Evolutionary conservation across 2,888 invertebrate genomes (phyloP).

Genomic region (Noctua janthina): DNA sequence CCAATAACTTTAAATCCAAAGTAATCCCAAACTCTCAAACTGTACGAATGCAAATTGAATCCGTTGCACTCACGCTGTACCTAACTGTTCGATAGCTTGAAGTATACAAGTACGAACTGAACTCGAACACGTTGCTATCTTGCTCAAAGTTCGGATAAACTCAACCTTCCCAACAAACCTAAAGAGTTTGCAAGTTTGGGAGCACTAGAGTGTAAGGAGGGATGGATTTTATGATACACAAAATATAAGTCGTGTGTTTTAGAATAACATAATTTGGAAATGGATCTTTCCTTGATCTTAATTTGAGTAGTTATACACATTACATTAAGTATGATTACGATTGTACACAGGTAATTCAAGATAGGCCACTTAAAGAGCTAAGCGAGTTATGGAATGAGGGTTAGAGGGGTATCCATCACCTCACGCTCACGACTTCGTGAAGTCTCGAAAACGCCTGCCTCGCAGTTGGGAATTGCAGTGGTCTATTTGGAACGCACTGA

Average conservation of each 20-base stretch:
- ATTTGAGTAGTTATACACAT: neutral
- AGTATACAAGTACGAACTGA: constrained; percentile 22
- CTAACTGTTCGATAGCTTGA: constrained; percentile 17
- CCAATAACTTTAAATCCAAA: constrained; percentile 22
- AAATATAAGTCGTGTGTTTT: neutral
- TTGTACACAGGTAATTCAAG: neutral
- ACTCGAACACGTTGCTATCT: constrained; percentile 29
- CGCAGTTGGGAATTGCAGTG: neutral
- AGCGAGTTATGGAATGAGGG: neutral
- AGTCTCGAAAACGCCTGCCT: neutral
- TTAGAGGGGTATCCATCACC: neutral
- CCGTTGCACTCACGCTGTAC: constrained; percentile 15
- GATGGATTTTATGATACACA: constrained; percentile 36
- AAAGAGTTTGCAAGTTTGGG: constrained; percentile 30
- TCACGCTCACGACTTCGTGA: neutral
- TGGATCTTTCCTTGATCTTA: neutral
- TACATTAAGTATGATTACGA: neutral
- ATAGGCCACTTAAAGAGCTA: neutral
- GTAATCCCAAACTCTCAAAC: constrained; percentile 5
- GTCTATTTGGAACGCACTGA: neutral
- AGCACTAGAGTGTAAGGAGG: constrained; percentile 3
- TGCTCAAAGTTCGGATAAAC: constrained; percentile 47
- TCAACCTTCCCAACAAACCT: constrained; percentile 29
- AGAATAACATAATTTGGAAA: neutral
- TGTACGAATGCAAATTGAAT: constrained; percentile 44